phyloP scores from a whole-genome alignment of 2,888 invertebrate species.

The Scaptomyza reducta region DNA sequence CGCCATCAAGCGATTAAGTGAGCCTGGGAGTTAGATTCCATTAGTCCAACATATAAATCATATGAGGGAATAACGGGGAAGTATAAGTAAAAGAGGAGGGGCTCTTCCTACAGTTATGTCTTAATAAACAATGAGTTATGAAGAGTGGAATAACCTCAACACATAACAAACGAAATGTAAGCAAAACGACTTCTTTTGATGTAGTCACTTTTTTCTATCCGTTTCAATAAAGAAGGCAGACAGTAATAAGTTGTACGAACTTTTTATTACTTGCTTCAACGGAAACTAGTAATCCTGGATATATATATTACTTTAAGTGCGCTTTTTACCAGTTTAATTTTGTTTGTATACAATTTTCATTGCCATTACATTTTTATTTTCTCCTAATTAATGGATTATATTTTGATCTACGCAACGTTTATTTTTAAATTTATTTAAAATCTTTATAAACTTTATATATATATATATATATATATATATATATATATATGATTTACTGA shows the following conservation, averaged over 20 bases:
- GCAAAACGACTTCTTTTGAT: neutral
- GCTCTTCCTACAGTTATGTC: neutral
- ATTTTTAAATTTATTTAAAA: no score
- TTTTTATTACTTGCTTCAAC: no score
- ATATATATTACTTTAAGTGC: no score
- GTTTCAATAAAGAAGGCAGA: neutral
- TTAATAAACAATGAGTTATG: constrained; percentile 2
- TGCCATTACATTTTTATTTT: neutral
- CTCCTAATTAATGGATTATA: no score
- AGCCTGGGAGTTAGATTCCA: constrained; percentile 6
- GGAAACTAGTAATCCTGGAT: no score
- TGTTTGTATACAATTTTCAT: no score
- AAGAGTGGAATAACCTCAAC: constrained; percentile 3
- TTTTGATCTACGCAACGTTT: no score
- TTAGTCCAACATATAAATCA: constrained; percentile 3
- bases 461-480: no score
- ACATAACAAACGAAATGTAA: neutral
- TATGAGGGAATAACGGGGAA: neutral
- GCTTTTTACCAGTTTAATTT: no score
- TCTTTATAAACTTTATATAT: no score
- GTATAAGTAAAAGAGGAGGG: neutral
- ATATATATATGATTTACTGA: no score
- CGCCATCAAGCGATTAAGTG: constrained; percentile 11
- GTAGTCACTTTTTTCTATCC: neutral
- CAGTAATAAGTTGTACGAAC: neutral